phyloP scores from a whole-genome alignment of 2,113 vertebrate genomes.

The Barnardius zonarius region DNA sequence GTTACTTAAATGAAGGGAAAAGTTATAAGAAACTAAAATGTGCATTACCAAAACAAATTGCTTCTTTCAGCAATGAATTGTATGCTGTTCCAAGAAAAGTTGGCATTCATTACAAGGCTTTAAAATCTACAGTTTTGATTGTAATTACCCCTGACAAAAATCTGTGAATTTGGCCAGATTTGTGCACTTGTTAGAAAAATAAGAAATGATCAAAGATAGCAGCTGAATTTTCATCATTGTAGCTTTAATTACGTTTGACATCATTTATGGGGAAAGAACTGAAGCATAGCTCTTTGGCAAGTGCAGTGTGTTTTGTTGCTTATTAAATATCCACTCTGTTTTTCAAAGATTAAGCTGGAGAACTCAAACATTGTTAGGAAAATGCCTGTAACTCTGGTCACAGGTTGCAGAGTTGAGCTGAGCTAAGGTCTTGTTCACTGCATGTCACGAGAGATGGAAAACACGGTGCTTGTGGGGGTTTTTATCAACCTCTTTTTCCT shows the following conservation, averaged over 20 bases:
- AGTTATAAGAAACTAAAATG: conserved; percentile 62
- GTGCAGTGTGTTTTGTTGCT: conserved; percentile 21
- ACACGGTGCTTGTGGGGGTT: neutral
- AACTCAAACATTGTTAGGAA: conserved; percentile 8
- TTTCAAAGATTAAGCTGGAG: conserved; percentile 18
- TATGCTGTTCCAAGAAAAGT: conserved; percentile 63
- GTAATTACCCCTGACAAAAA: conserved; percentile 74
- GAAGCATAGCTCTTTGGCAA: conserved; percentile 53
- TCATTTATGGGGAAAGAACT: conserved; percentile 38
- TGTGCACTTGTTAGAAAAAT: conserved; percentile 59
- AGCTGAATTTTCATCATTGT: conserved; percentile 52
- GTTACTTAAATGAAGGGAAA: conserved; percentile 66
- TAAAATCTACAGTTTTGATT: conserved; percentile 49
- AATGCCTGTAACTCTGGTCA: neutral
- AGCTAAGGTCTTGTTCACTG: neutral
- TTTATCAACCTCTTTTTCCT: neutral
- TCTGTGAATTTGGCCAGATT: conserved; percentile 66
- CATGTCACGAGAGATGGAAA: neutral
- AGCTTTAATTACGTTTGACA: conserved; percentile 52
- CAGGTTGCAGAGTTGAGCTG: neutral
- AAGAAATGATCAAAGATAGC: conserved; percentile 65
- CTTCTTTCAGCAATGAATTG: conserved; percentile 59
- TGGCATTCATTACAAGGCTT: conserved; percentile 69
- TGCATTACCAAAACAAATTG: conserved; percentile 60
- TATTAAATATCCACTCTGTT: conserved; percentile 45